These are phyloP conservation scores for Pelosia muscerda DNA, from an alignment of 2,888 invertebrate species.

Conservation along the genomic window DNA sequence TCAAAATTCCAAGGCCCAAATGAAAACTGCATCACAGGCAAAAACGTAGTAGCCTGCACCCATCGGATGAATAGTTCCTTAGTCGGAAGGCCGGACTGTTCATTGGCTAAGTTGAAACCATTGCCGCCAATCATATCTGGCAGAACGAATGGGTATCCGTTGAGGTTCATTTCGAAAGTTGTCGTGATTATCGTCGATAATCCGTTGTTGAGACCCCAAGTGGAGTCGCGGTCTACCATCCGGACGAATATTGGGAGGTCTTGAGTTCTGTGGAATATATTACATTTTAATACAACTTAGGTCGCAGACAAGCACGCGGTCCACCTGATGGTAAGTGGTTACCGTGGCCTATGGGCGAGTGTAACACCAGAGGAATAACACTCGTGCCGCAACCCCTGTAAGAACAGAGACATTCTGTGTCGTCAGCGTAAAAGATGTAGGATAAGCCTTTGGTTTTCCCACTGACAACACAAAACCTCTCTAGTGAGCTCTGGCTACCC, in stretches of 20 bases:
- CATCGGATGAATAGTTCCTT: constrained; percentile 92
- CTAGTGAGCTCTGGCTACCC: too few relatives aligned
- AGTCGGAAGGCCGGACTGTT: constrained; percentile 80
- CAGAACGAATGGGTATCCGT: constrained; percentile 91
- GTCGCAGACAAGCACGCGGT: too few relatives aligned
- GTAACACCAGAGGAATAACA: too few relatives aligned
- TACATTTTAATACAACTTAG: too few relatives aligned
- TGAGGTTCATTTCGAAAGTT: constrained; percentile 88
- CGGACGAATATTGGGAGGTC: constrained; percentile 90
- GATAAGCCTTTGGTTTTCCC: too few relatives aligned
- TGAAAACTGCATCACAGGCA: constrained; percentile 93
- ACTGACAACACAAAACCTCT: too few relatives aligned
- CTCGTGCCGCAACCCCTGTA: too few relatives aligned
- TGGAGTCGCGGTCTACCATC: constrained; percentile 92
- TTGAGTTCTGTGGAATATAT: constrained; percentile 85
- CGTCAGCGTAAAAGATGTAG: too few relatives aligned
- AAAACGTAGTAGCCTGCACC: constrained; percentile 92
- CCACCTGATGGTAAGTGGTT: too few relatives aligned
- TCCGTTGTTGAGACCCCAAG: constrained; percentile 90
- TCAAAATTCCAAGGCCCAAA: constrained; percentile 93
- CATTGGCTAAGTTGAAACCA: constrained; percentile 83
- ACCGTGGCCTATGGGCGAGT: too few relatives aligned
- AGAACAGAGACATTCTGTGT: too few relatives aligned
- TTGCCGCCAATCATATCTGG: constrained; percentile 94
- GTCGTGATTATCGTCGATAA: constrained; percentile 91